Evolutionary conservation across 1,140 invertebrate species (phyloP).

Genomic region (Paraescarpia echinospica): DNA sequence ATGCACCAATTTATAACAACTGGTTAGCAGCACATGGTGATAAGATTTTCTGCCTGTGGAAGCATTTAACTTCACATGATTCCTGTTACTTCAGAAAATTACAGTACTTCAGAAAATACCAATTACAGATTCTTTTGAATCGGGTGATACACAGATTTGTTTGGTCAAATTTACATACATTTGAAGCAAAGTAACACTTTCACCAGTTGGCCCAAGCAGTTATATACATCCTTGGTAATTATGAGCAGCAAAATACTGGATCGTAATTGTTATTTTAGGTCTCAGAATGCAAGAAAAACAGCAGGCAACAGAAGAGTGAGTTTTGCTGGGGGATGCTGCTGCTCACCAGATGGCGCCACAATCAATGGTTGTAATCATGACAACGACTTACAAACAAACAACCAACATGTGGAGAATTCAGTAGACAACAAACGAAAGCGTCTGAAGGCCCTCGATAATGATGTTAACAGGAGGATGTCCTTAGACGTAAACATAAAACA

Average conservation of each 20-base stretch:
- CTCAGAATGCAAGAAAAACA: neutral
- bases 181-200: neutral
- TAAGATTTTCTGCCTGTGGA: too few relatives aligned
- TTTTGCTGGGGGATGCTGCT: neutral
- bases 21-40: too few relatives aligned
- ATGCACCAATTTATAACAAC: neutral
- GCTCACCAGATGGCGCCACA: neutral
- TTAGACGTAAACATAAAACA: neutral
- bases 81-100: too few relatives aligned
- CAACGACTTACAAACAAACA: neutral
- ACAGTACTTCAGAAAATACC: too few relatives aligned
- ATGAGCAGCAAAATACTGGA: neutral
- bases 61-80: too few relatives aligned
- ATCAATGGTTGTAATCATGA: neutral
- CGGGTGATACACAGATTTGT: neutral
- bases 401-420: neutral
- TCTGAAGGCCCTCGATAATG: neutral
- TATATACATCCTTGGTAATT: neutral
- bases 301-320: neutral
- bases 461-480: neutral
- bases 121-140: too few relatives aligned
- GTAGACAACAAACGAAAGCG: neutral
- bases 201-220: neutral
- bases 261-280: neutral
- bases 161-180: neutral